Evolutionary conservation across 2,888 invertebrate genomes (phyloP), one percentile per base, ranked within the genome.

Genomic region (Netelia melanura): DNA sequence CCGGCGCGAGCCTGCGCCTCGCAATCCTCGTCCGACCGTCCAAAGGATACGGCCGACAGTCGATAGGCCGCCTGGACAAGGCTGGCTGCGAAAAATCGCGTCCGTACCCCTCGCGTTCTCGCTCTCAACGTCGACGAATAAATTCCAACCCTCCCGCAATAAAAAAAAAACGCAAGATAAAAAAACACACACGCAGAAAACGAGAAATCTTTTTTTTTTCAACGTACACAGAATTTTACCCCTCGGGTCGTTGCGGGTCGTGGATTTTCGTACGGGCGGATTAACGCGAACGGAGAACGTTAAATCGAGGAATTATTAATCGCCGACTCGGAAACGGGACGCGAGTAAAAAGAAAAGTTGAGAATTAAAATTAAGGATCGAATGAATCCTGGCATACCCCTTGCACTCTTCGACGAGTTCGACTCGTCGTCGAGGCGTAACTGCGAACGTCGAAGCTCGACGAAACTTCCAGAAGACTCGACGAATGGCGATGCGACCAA

Each of bases 1-100:
- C 87, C 87, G 88, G 87, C 86, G 87, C 84, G 89, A 89, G 91
- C 78, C 90, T 91, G 90, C 91, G 90, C 89, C 74, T 77, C 68
- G 67, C 84, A 52, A 76, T 74, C 77, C 75, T 83, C 80, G 65
- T 23, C 77, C 70, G 81, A 81, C 70, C 75, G 65, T 65, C 61
- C n/a, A 56, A 80, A 87, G 87, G 87, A 89, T 88, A 80, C 86
- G 88, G 82, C 84, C 83, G 89, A 87, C 87, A 91, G 91, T 91
- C 91, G 89, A 91, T 91, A 89, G 88, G 83, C 86, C 86, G 87
- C 87, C 89, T 88, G 76, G 62, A 85, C 80, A 76, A 62, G 85
- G 85, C 85, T 72, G 85, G 85, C 76, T 84, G 82, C 70, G 86
- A 61, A 70, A 84, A 74, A 74, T 67, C 67, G 2, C 44, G 48